Percentiles rank a stretch among this genome's conserved stretches.
These are phyloP conservation scores for Umimayanthus kanabou DNA, from an alignment of 92 coral and sea anemone species.

Conservation along the genomic window DNA sequence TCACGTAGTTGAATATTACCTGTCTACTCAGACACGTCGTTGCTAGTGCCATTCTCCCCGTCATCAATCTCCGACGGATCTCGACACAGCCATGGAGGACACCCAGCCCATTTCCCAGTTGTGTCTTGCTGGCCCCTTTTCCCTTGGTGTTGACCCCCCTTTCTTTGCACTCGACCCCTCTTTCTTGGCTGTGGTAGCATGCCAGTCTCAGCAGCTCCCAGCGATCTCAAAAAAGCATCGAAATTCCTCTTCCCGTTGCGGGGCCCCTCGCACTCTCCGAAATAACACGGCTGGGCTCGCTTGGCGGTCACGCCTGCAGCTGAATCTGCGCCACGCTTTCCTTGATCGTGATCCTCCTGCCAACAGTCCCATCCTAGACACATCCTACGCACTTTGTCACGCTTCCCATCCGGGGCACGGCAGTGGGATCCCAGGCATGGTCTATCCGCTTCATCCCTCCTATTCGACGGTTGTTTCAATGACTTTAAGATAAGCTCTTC, in stretches of 20 bases:
- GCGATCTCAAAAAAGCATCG: constrained; percentile 5
- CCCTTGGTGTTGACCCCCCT: neutral
- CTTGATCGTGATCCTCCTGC: neutral
- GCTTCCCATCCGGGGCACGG: neutral
- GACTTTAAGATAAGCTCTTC: neutral
- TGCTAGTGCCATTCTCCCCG: neutral
- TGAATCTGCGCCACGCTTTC: neutral
- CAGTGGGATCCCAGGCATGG: constrained; percentile 2
- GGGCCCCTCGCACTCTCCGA: neutral
- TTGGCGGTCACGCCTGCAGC: neutral
- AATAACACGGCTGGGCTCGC: neutral
- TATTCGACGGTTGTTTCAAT: neutral
- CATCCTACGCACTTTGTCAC: neutral
- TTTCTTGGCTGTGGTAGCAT: neutral
- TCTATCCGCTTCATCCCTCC: neutral
- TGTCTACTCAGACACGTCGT: neutral
- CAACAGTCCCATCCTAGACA: constrained; percentile 22
- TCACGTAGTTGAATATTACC: neutral
- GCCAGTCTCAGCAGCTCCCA: neutral
- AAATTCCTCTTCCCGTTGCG: neutral
- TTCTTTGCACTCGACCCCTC: neutral
- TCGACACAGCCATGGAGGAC: neutral
- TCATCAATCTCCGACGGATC: neutral
- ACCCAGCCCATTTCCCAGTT: neutral
- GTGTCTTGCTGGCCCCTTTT: neutral